Percentiles rank a stretch among this genome's conserved stretches.
Evolutionary conservation across 2,797 vertebrate genomes (phyloP).

Genomic region (Gallinago solitaria): DNA sequence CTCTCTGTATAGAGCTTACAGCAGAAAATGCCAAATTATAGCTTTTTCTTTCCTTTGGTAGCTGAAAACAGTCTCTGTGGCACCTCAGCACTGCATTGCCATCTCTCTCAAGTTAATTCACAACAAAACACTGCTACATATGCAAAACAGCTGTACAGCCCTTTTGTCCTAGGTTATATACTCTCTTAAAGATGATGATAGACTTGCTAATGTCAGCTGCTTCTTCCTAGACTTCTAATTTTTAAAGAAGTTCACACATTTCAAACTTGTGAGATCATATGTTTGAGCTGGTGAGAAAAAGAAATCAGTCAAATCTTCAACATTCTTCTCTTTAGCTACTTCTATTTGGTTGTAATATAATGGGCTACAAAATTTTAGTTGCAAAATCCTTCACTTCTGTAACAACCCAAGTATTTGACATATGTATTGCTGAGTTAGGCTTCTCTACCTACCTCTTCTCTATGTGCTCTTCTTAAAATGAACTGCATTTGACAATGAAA

Average conservation of each 20-base stretch:
- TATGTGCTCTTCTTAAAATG: not conserved
- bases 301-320: not conserved
- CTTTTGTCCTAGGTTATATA: not conserved
- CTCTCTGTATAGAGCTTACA: not conserved
- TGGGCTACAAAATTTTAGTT: not conserved
- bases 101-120: not conserved
- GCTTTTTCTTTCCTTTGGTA: not conserved
- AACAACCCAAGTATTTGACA: not conserved
- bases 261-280: not conserved
- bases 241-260: not conserved
- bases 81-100: not conserved
- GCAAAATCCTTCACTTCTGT: not conserved
- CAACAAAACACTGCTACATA: not conserved
- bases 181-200: not conserved
- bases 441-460: not conserved
- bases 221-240: not conserved
- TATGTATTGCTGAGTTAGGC: not conserved
- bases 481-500: not conserved
- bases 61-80: not conserved
- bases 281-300: not conserved
- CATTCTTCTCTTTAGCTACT: not conserved
- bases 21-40: not conserved
- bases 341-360: not conserved
- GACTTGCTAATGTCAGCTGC: not conserved
- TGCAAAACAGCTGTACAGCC: not conserved